Evolutionary conservation across 1,140 invertebrate species (phyloP).

Genomic region (Vanessa tameamea): DNA sequence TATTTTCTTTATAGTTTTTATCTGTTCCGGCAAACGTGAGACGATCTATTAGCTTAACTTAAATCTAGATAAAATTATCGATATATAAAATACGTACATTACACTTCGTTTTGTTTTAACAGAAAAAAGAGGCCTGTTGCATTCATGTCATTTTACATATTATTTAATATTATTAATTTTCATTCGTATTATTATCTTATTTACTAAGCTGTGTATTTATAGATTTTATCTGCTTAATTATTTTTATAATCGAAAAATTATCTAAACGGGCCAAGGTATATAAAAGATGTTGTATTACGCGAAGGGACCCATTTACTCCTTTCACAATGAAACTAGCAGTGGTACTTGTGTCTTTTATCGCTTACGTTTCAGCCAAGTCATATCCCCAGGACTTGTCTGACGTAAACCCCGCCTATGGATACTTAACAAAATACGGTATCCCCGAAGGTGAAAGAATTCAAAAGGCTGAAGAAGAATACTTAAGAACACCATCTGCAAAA

Average conservation of each 20-base stretch:
- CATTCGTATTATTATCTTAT: background rate
- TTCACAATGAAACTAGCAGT: conserved; percentile 37
- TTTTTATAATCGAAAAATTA: conserved; percentile 8
- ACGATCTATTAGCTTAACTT: background rate
- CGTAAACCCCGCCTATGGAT: conserved; percentile 47
- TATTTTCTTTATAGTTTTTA: too few species aligned
- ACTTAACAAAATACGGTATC: conserved; percentile 50
- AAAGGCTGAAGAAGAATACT: conserved; percentile 51
- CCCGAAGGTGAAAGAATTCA: conserved; percentile 53
- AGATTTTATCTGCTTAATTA: conserved; percentile 10
- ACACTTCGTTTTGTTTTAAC: background rate
- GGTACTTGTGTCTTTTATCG: conserved; percentile 31
- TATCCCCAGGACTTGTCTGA: background rate
- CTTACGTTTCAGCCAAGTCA: conserved; percentile 33
- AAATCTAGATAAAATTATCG: conserved; percentile 3
- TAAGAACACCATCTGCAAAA: conserved; percentile 32
- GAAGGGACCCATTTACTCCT: conserved; percentile 3
- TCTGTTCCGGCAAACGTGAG: background rate
- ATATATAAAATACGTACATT: background rate
- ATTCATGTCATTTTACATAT: background rate
- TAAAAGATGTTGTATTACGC: conserved; percentile 8
- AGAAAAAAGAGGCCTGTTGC: background rate
- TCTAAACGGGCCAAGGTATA: conserved; percentile 16
- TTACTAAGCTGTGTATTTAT: conserved; percentile 1
- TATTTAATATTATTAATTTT: background rate